Percentiles rank a stretch among this genome's conserved stretches.
Conservation (phyloP, 2,113 vertebrate genomes). For the Phylloscopus trochilus region DNA sequence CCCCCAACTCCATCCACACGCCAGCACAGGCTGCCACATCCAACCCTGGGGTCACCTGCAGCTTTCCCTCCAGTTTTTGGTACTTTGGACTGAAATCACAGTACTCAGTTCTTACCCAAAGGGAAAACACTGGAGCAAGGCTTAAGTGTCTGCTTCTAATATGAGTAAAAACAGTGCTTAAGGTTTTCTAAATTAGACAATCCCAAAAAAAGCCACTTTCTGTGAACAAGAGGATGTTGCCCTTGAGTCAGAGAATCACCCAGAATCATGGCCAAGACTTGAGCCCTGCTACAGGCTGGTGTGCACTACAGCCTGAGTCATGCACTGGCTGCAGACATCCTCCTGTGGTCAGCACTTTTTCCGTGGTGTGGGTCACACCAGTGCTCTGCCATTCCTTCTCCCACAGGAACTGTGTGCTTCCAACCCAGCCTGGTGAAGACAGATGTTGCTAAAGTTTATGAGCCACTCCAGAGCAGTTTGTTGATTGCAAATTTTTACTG, state of each 20-base stretch:
- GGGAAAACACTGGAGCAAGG: not conserved
- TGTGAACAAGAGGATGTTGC: not conserved
- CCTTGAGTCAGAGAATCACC: not conserved
- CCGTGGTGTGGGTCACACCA: rapidly evolving
- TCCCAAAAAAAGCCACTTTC: not conserved
- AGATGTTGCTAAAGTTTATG: not conserved
- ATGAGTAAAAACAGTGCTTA: not conserved
- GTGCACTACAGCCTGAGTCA: not conserved
- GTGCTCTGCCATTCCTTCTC: not conserved
- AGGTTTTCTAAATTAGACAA: not conserved
- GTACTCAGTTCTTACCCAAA: not conserved
- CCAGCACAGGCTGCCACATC: not conserved
- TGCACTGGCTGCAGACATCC: not conserved
- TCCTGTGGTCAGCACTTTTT: not conserved
- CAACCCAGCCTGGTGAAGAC: not conserved
- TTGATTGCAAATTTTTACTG: not conserved
- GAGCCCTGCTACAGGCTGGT: rapidly evolving
- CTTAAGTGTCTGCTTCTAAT: not conserved
- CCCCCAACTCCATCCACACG: not conserved
- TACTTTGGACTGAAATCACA: not conserved
- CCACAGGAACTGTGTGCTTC: rapidly evolving
- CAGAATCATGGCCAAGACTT: not conserved
- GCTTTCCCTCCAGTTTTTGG: not conserved
- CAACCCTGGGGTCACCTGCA: not conserved
- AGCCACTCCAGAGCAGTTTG: not conserved